Base-by-base conservation (phyloP, 2,113 vertebrate genomes). In the Parus major region DNA sequence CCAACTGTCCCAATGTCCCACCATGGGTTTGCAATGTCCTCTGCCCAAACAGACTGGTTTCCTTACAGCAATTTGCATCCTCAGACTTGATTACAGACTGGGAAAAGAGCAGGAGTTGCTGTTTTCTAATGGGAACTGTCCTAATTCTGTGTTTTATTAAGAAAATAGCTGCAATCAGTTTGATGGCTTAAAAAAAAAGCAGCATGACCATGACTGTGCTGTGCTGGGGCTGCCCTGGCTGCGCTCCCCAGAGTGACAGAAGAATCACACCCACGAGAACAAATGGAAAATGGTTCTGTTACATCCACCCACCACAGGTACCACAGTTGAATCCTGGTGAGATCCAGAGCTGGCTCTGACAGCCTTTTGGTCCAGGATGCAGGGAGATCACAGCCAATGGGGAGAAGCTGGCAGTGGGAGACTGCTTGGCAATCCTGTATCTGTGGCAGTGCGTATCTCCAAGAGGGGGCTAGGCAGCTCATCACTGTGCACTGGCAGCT, bases 291-390 rank as follows among this genome's bases (percentile, higher is more conserved):
- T 11, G 36, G 22, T 63, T 44, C 64, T 3, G 9, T 53, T 66
- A 20, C 66, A 28, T 73, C 55, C 29, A 19, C 14, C 9, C 63
- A 1, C n/a, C 4, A 4, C 72, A 61, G 42, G 25, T 22, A 16
- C 73, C 23, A 10, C 0, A 0, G 1, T 0, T 0, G 0, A 50
- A 53, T 24, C 75, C 27, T 44, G 11, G 39, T 0, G 2, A 59
- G 72, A 23, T 44, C 59, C 61, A 44, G 56, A 70, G 25, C 9
- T 44, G n/a, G 23, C 35, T 68, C 82, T 25, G 27, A 28, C 69
- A 55, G n/a, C 41, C 35, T 53, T 90, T 69, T 22, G 61, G 17
- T n/a, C 39, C 1, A 0, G 29, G n/a, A 9, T 20, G 14, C 52
- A 61, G 68, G 41, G 59, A 15, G 39, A 22, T 69, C 28, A 11